phyloP scores from a whole-genome alignment of 1,140 invertebrate genomes.

The Zaprionus nigranus region DNA sequence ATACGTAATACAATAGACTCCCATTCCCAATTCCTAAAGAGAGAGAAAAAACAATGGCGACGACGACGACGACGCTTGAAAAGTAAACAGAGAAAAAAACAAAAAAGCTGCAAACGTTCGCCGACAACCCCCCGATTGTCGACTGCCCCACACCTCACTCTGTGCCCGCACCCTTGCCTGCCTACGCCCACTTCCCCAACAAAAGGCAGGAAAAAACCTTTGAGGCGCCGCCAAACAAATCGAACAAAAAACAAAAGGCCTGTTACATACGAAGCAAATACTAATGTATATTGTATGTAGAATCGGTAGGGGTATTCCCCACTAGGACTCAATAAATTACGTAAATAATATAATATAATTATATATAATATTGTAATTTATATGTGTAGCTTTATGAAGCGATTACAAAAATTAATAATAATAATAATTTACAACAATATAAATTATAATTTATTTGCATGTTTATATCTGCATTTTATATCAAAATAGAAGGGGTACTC shows the following conservation, averaged over 20 bases:
- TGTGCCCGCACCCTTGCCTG: not conserved
- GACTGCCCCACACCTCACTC: not conserved
- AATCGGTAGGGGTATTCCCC: slow-evolving; percentile 15
- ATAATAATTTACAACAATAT: too few relatives aligned
- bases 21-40: not conserved
- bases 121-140: not conserved
- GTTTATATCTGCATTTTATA: not conserved
- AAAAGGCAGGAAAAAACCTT: slow-evolving; percentile 36
- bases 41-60: slow-evolving; percentile 53
- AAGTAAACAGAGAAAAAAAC: slow-evolving; percentile 43
- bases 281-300: too few relatives aligned
- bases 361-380: too few relatives aligned
- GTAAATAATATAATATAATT: too few relatives aligned
- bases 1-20: slow-evolving; percentile 31
- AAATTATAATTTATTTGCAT: not conserved
- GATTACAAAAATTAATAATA: too few relatives aligned
- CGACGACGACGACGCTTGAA: slow-evolving; percentile 52
- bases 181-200: slow-evolving; percentile 23
- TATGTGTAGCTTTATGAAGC: too few relatives aligned
- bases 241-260: slow-evolving; percentile 41
- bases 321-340: not conserved
- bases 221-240: slow-evolving; percentile 52
- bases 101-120: slow-evolving; percentile 3
- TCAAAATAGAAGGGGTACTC: too few relatives aligned
- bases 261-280: not conserved